Evolutionary conservation across 2,797 vertebrate genomes (phyloP), one percentile per base, ranked within the genome.

Genomic region (Alcedo atthis): DNA sequence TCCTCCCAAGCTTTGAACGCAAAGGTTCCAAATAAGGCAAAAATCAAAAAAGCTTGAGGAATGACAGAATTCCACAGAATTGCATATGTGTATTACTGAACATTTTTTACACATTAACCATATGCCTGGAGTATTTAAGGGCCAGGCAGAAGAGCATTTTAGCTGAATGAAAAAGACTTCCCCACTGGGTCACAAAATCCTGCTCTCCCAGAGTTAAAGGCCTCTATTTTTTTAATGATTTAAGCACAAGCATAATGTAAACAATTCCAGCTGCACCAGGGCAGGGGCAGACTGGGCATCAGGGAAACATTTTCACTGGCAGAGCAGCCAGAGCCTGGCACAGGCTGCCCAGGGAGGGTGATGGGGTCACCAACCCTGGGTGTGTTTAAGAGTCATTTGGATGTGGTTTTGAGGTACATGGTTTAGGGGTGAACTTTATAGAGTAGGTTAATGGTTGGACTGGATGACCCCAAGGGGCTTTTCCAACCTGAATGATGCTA

Each of bases 21-120:
- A 86, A 94, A 24, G 40, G 73, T 75, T 87, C 90, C 86, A 96
- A 89, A 93, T 87, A 94, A 92, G 84, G 88, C 32, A 73, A 94
- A 91, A 77, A 49, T 17, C 74, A 20, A 91, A 69, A 71, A 82
- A 79, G 62, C 10, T 68, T 85, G 70, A 68, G 75, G 64, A 93
- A 87, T 53, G 51, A 66, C 26, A 54, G 46, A 91, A 96, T 89
- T 92, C 66, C 75, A 75, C 45, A 73, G 59, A 83, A 58, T 20
- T 46, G 74, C 66, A 85, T n/a, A 37, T 32, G 62, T 81, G 10
- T 45, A 84, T 86, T 32, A 79, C 40, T 7, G 7, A 89, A 61
- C 51, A 37, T 81, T 67, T 92, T 94, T 86, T 48, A 77, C 42
- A 43, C 33, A 26, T 69, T 48, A 90, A 77, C 68, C 20, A 3